Base-by-base conservation (phyloP, 2,888 invertebrate genomes). In the Sarcophaga caerulescens region DNA sequence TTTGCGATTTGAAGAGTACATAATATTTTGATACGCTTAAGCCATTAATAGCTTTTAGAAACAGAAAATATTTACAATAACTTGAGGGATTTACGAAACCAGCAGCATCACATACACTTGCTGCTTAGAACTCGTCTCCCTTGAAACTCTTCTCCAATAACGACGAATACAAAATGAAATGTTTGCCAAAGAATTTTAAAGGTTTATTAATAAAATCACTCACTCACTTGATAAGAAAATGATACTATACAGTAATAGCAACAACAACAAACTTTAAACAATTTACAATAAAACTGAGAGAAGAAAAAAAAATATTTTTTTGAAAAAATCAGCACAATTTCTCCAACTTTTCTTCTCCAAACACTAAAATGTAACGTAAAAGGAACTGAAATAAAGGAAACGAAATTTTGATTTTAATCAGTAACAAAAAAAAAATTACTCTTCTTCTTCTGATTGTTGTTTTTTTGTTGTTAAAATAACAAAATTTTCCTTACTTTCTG, bases 121-220 rank as follows among this genome's bases (percentile, higher is more conserved):
- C 17, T 47, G 6, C 3, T 23, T n/a, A 69, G 52, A 59, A 76
- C 68, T 84, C 76, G 6, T 35, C 6, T 35, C 63, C 63, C 81
- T 65, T n/a, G 47, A 77, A 66, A 71, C 71, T 82, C 65, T 77
- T 82, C 11, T 47, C 14, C 3, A 71, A 81, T 76, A n/a, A n/a
- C n/a, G 76, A 65, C 47, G 35, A 81, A 84, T 11, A 17, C 10
- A 35, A 35, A 35, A 35, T 35, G 35, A 86, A 60, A 84, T 86
- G 75, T 86, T 86, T 86, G 81, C 77, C 47, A 78, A 86, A 81
- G 81, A 81, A 86, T 86, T 86, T 86, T 81, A 78, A 86, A 86
- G 86, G 86, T 86, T 86, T 86, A 86, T 86, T 84, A 86, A 81
- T 81, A 76, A 83, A 85, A 85, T 35, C 60, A 68, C 71, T 35